Evolutionary conservation across 92 coral and sea anemone genomes (phyloP).

Genomic region (Zoanthus sociatus): DNA sequence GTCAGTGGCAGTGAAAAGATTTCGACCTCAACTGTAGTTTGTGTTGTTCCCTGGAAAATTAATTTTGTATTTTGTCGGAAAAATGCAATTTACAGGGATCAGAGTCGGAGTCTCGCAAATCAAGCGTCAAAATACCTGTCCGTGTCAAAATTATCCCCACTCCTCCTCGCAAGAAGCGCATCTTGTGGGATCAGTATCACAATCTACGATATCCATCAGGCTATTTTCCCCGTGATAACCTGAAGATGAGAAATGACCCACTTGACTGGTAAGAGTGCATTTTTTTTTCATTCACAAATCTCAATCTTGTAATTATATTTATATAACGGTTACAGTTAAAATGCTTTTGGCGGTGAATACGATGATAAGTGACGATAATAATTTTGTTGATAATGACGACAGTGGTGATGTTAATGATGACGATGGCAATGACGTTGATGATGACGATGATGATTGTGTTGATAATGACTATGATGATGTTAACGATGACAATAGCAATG

Average conservation of each 20-base stretch:
- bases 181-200: slow-evolving; percentile 97
- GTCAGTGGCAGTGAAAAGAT: neutral
- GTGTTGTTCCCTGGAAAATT: neutral
- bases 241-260: slow-evolving; percentile 96
- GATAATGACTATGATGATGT: no score
- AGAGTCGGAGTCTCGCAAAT: slow-evolving; percentile 82
- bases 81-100: slow-evolving; percentile 70
- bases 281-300: neutral
- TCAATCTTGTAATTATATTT: neutral
- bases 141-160: slow-evolving; percentile 92
- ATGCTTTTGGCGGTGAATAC: no score
- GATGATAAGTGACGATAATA: no score
- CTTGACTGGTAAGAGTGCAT: slow-evolving; percentile 87
- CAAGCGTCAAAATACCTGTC: slow-evolving; percentile 86
- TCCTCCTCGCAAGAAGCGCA: slow-evolving; percentile 93
- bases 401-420: no score
- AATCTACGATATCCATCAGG: slow-evolving; percentile 98
- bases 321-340: no score
- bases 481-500: no score
- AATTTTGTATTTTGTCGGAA: neutral
- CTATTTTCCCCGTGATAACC: slow-evolving; percentile 95
- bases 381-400: no score
- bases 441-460: no score
- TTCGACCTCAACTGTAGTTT: neutral
- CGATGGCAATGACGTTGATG: no score